Conservation (phyloP, 2,888 invertebrate species). For the Embidobia sp. region DNA sequence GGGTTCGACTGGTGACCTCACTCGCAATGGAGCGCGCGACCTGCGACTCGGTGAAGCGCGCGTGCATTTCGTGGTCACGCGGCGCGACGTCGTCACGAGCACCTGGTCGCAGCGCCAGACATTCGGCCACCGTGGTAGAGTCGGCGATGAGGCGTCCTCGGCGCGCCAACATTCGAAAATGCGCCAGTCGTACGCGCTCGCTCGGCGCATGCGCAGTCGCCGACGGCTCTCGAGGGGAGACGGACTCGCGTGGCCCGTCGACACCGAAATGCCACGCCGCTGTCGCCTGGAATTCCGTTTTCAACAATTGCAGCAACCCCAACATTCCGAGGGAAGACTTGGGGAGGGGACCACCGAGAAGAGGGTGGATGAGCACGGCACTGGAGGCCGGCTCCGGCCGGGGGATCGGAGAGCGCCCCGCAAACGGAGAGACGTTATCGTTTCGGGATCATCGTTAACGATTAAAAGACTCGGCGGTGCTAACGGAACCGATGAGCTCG, state of each 20-base stretch:
- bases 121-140: slow-evolving; percentile 28
- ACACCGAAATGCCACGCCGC: slow-evolving; percentile 64
- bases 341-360: slow-evolving; percentile 24
- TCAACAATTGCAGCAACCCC: slow-evolving; percentile 79
- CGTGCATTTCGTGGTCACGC: slow-evolving; percentile 31
- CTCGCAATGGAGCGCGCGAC: too few species aligned
- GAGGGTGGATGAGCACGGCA: slow-evolving; percentile 17
- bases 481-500: too few species aligned
- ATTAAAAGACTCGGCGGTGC: slow-evolving; percentile 61
- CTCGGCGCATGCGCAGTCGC: slow-evolving; percentile 47
- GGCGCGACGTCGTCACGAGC: slow-evolving; percentile 43
- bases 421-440: not conserved
- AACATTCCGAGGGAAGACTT: slow-evolving; percentile 41
- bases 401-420: slow-evolving; percentile 3
- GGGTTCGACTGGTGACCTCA: too few species aligned
- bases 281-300: slow-evolving; percentile 70
- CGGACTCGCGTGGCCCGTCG: slow-evolving; percentile 59
- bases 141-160: slow-evolving; percentile 34
- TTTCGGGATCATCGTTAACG: slow-evolving; percentile 72
- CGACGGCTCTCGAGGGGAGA: slow-evolving; percentile 25
- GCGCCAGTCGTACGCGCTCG: slow-evolving; percentile 20
- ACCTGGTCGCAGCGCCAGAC: slow-evolving; percentile 25
- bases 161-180: slow-evolving; percentile 51
- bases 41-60: slow-evolving; percentile 10
- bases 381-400: slow-evolving; percentile 8